Evolutionary conservation across 2,888 invertebrate species (phyloP), one percentile per base, ranked within the genome.

Genomic region (Sepioteuthis lessoniana): DNA sequence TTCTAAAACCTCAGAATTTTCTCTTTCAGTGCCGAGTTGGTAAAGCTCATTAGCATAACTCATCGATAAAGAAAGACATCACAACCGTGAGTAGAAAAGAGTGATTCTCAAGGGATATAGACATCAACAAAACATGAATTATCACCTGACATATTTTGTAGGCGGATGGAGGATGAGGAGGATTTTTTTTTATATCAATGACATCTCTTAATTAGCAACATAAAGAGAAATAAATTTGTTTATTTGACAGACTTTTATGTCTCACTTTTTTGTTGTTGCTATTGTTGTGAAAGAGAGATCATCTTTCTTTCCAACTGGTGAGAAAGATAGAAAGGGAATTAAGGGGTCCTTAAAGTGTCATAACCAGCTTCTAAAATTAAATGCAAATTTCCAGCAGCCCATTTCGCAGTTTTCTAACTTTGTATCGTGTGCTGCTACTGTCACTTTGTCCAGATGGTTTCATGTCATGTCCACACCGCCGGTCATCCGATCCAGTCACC

Each of bases 381-480:
- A 76, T 76, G 76, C n/a, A 76, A 76, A 76, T 76, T 35, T 76
- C n/a, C 13, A 76, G n/a, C n/a, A n/a, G 35, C n/a, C 76, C n/a
- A n/a, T n/a, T 76, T 76, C n/a, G 35, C 76, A 76, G 76, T n/a
- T 76, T 35, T 35, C 76, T 0, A 35, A n/a, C 13, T 16, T 25
- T 16, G n/a, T 76, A n/a, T n/a, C 76, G 76, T 76, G 76, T n/a
- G 19, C 35, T 76, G 4, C n/a, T n/a, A 4, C 76, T 76, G 76
- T 76, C 76, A 76, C 4, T 76, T 76, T 76, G 76, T 76, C 76
- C 76, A 76, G 76, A 76, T 76, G 76, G 76, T 76, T 76, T 76
- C 76, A 76, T 76, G 76, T 76, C 76, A 76, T 76, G 3, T 76
- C 76, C 76, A 76, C 76, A n/a, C 21, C 76, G 0, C 21, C n/a